Conservation (phyloP, 2,888 invertebrate genomes). For the Leptarthrus brevirostris region DNA sequence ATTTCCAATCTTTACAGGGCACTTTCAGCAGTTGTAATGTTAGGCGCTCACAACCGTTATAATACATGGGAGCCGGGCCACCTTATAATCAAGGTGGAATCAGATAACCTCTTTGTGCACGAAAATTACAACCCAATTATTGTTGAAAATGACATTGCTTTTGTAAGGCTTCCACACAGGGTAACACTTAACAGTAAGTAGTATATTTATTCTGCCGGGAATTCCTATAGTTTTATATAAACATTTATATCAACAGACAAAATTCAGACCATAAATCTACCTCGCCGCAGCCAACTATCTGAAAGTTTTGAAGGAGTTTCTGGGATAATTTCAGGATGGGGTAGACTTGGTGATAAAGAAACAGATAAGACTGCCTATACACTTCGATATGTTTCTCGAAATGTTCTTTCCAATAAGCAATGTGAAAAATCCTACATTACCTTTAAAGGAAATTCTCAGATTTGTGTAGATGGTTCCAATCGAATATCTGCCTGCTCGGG, state of each 20-base stretch:
- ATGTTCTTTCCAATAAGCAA: neutral
- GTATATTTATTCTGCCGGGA: no score
- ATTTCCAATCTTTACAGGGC: neutral
- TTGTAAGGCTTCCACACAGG: constrained; percentile 62
- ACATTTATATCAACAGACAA: constrained; percentile 9
- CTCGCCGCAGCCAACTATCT: constrained; percentile 22
- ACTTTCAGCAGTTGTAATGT: neutral
- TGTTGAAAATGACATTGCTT: constrained; percentile 64
- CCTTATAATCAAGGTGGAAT: constrained; percentile 14
- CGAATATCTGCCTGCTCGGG: constrained; percentile 63
- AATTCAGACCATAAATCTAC: constrained; percentile 18
- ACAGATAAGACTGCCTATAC: neutral
- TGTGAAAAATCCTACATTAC: constrained; percentile 8
- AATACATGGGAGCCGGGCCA: constrained; percentile 15
- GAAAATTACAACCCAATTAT: constrained; percentile 63
- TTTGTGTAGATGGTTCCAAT: constrained; percentile 59
- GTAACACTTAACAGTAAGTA: no score
- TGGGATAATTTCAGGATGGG: constrained; percentile 27
- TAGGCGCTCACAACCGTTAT: constrained; percentile 14
- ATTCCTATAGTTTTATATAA: neutral
- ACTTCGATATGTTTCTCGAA: neutral
- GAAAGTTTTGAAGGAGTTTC: neutral
- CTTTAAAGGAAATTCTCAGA: constrained; percentile 51
- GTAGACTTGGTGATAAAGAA: neutral
- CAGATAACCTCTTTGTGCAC: constrained; percentile 59